Evolutionary conservation across 2,888 invertebrate species (phyloP).

Genomic region (Heteromurus nitidus): DNA sequence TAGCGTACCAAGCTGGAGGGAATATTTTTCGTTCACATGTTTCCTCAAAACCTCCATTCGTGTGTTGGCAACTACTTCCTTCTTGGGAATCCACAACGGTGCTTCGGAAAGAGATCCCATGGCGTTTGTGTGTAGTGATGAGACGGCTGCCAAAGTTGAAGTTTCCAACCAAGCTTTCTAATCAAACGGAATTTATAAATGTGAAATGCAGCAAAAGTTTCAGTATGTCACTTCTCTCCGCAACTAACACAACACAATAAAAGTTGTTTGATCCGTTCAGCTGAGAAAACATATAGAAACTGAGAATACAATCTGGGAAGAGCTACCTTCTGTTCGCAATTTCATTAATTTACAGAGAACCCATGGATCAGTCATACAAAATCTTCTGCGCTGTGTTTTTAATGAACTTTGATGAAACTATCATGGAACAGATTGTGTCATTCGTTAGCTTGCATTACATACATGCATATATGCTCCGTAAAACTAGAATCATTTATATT

Average conservation of each 20-base stretch:
- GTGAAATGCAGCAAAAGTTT: too few species aligned
- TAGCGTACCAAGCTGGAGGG: constrained; percentile 68
- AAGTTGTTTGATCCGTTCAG: constrained; percentile 2
- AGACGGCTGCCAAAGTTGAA: not conserved
- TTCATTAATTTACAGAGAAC: not conserved
- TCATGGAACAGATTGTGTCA: not conserved
- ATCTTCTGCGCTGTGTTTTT: not conserved
- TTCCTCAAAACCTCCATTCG: constrained; percentile 68
- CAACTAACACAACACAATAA: not conserved
- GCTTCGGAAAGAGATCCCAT: constrained; percentile 65
- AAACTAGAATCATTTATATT: too few species aligned
- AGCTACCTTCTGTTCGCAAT: not conserved
- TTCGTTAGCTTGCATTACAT: not conserved
- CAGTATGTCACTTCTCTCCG: not conserved
- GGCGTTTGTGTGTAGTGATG: not conserved
- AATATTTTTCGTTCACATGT: constrained; percentile 69
- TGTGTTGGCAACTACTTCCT: constrained; percentile 54
- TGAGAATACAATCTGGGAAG: not conserved
- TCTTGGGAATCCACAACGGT: constrained; percentile 70
- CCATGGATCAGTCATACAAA: not conserved
- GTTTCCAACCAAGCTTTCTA: too few species aligned
- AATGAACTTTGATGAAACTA: not conserved
- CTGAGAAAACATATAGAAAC: not conserved
- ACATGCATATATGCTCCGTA: too few species aligned
- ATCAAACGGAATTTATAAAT: too few species aligned